phyloP scores from a whole-genome alignment of 2,113 vertebrate species.

The Cheirogaleus medius region DNA sequence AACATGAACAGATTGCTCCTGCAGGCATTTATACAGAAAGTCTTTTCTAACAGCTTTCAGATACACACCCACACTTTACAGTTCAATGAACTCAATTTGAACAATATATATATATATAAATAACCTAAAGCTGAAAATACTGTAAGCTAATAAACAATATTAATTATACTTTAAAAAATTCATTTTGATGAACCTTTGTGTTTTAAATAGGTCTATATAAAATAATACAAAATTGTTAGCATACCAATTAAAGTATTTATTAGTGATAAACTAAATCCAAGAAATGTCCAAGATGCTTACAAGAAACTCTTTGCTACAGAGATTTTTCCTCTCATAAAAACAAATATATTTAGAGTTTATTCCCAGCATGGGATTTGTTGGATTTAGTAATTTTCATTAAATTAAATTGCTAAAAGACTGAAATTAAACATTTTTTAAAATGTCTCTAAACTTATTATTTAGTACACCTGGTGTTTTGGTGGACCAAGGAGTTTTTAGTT shows the following conservation, averaged over 20 bases:
- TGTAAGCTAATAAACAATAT: not conserved
- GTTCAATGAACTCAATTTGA: slow-evolving; percentile 2
- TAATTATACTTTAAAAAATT: not conserved
- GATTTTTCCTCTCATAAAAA: not conserved
- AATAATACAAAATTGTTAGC: not conserved
- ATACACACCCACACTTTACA: not conserved
- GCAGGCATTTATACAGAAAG: slow-evolving; percentile 4
- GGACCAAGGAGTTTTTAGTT: not conserved
- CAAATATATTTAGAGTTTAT: not conserved
- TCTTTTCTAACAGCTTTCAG: not conserved
- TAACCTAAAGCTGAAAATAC: not conserved
- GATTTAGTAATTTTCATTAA: not conserved
- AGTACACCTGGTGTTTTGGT: not conserved
- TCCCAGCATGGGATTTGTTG: not conserved
- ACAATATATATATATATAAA: not conserved
- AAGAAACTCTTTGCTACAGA: not conserved
- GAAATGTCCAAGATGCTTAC: not conserved
- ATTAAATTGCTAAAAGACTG: not conserved
- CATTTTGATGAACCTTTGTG: not conserved
- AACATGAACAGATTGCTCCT: slow-evolving; percentile 46
- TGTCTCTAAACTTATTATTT: not conserved
- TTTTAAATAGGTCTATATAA: not conserved
- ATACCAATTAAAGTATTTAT: not conserved
- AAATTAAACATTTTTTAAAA: not conserved
- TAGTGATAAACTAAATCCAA: not conserved